Evolutionary conservation across 2,888 invertebrate genomes (phyloP).

Genomic region (Drosophila meridiana): DNA sequence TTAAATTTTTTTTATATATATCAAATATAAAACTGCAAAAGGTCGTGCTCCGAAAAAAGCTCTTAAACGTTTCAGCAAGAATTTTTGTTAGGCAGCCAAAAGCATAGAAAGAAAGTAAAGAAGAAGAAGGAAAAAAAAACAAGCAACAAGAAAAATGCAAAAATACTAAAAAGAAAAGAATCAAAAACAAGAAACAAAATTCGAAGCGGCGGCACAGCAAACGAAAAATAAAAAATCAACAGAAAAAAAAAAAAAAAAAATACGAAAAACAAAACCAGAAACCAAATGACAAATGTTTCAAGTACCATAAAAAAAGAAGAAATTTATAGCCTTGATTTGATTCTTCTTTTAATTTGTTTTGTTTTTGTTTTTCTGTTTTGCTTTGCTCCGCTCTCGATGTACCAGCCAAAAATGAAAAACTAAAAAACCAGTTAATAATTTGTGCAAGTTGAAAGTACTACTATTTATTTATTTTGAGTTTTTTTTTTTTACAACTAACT

Average conservation of each 20-base stretch:
- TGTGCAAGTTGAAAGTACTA: conserved; percentile 84
- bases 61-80: conserved; percentile 71
- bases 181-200: conserved; percentile 36
- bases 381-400: conserved; percentile 46
- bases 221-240: conserved; percentile 17
- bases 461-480: conserved; percentile 53
- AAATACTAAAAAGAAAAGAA: conserved; percentile 40
- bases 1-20: conserved; percentile 1
- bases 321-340: background rate
- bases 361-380: conserved; percentile 32
- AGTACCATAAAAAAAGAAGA: conserved; percentile 3
- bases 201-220: conserved; percentile 49
- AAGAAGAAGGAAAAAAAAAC: conserved; percentile 69
- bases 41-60: conserved; percentile 83
- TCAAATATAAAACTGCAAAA: conserved; percentile 20
- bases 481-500: conserved; percentile 49
- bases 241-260: background rate
- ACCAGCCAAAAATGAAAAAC: conserved; percentile 39
- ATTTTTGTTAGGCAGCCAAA: conserved; percentile 52
- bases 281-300: conserved; percentile 28
- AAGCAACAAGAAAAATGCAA: conserved; percentile 73
- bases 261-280: conserved; percentile 29
- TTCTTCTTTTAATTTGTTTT: background rate
- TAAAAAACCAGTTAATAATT: conserved; percentile 55
- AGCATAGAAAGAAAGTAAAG: conserved; percentile 40